Evolutionary conservation across 2,797 vertebrate species (phyloP), one percentile per base, ranked within the genome.

Genomic region (Apogon talboti): DNA sequence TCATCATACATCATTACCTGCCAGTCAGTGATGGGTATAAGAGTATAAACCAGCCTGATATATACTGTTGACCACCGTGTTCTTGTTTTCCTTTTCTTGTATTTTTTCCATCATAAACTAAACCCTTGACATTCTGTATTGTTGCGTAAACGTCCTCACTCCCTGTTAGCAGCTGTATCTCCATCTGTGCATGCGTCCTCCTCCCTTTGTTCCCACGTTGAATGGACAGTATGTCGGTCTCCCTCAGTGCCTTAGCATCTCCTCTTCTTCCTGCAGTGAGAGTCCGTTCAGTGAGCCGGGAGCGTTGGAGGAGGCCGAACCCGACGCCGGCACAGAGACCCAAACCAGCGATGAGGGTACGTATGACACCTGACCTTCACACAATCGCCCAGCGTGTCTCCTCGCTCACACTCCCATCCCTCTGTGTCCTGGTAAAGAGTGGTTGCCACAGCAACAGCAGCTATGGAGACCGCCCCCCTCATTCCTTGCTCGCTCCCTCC

Each of bases 231-330:
- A 24, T 72, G 44, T 40, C 55, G 24, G 10, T 71, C 35, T 53
- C 44, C 24, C 64, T 61, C 40, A 47, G 41, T 45, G 35, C 13
- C 54, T 47, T 15, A 56, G 9, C 18, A 33, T 47, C 45, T 21
- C 48, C 15, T 28, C 16, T 18, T 47, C 41, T 16, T 46, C 68
- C 68, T 35, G 6, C 93, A 99, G 98, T 44, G 97, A 99, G 91
- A 99, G 98, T 86, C 98, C 98, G 0, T 98, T 98, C 92, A 99
- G 98, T 11, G 98, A 99, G 76, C 97, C 98, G 0, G 96, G 98
- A 50, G 96, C 95, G 0, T 57, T 98, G 88, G 98, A 99, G 81
- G 98, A 99, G 72, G 95, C 95, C 6, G 98, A 99, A 85, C 94
- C 96, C 28, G 98, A 99, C 7, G 94, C 95, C 3, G 95, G 96